These are phyloP conservation scores for Bombus huntii DNA, from an alignment of 1,140 invertebrate species.

Conservation along the genomic window DNA sequence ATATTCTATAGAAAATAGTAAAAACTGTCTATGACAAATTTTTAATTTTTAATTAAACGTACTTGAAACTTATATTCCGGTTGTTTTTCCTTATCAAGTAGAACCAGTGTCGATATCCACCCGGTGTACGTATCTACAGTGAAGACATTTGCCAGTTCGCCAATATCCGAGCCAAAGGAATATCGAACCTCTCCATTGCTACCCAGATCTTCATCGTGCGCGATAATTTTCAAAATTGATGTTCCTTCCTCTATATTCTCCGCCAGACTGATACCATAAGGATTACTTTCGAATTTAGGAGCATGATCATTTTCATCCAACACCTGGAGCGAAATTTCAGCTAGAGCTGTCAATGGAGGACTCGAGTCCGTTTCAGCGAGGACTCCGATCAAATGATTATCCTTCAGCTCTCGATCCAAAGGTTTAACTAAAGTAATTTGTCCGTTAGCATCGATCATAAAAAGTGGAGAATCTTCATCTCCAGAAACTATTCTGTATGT, in stretches of 20 bases:
- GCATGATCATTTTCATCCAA: conserved; percentile 96
- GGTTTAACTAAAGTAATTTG: conserved; percentile 87
- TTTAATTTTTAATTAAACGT: neutral
- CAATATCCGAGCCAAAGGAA: conserved; percentile 85
- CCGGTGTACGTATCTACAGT: conserved; percentile 93
- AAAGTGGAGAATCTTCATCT: conserved; percentile 85
- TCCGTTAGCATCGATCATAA: conserved; percentile 89
- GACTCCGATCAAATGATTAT: conserved; percentile 90
- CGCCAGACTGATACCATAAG: conserved; percentile 89
- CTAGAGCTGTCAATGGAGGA: conserved; percentile 88
- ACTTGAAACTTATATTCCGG: conserved; percentile 88
- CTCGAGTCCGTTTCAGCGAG: conserved; percentile 91
- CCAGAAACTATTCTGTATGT: conserved; percentile 88
- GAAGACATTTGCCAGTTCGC: conserved; percentile 88
- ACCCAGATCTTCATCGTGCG: conserved; percentile 91
- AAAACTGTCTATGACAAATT: too few species aligned
- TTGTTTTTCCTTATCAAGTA: conserved; percentile 91
- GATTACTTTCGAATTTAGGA: conserved; percentile 92
- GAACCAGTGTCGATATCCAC: conserved; percentile 90
- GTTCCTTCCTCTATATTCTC: conserved; percentile 93
- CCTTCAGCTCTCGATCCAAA: conserved; percentile 90
- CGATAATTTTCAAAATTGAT: conserved; percentile 90
- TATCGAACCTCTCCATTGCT: conserved; percentile 94
- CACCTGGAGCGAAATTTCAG: conserved; percentile 91
- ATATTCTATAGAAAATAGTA: too few species aligned